Evolutionary conservation across 30 jellyfish, hydroid and myxozoan species (phyloP).

Genomic region (Haliclystus octoradiatus): DNA sequence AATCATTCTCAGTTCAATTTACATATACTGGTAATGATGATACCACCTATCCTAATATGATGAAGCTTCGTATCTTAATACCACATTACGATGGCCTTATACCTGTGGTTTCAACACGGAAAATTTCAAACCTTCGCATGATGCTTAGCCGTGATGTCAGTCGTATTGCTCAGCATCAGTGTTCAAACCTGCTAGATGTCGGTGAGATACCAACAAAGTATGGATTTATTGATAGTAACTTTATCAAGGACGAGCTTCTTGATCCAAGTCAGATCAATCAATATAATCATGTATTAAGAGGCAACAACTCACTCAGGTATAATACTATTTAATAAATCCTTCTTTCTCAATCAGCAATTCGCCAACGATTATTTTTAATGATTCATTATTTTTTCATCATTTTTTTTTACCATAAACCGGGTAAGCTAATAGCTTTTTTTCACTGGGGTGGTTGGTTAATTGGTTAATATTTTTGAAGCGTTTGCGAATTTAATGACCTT

Average conservation of each 20-base stretch:
- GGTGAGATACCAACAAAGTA: constrained; percentile 60
- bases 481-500: too few relatives aligned
- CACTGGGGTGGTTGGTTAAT: too few relatives aligned
- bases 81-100: constrained; percentile 93
- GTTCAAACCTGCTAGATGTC: constrained; percentile 73
- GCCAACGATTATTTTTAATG: too few relatives aligned
- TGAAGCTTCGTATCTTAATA: constrained; percentile 61
- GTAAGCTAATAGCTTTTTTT: too few relatives aligned
- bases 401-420: too few relatives aligned
- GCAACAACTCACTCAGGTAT: constrained; percentile 72
- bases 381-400: too few relatives aligned
- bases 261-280: constrained; percentile 66
- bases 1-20: constrained; percentile 93
- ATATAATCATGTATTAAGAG: constrained; percentile 61
- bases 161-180: constrained; percentile 82
- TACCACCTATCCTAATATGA: constrained; percentile 63
- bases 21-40: constrained; percentile 84
- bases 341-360: too few relatives aligned
- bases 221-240: constrained; percentile 39
- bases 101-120: constrained; percentile 85
- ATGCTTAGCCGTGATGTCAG: constrained; percentile 84
- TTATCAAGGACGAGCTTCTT: constrained; percentile 18
- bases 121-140: constrained; percentile 54
- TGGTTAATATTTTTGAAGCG: too few relatives aligned
- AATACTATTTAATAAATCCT: too few relatives aligned